Evolutionary conservation across 2,113 vertebrate genomes (phyloP), one percentile per base, ranked within the genome.

Genomic region (Brienomyrus longianalis): DNA sequence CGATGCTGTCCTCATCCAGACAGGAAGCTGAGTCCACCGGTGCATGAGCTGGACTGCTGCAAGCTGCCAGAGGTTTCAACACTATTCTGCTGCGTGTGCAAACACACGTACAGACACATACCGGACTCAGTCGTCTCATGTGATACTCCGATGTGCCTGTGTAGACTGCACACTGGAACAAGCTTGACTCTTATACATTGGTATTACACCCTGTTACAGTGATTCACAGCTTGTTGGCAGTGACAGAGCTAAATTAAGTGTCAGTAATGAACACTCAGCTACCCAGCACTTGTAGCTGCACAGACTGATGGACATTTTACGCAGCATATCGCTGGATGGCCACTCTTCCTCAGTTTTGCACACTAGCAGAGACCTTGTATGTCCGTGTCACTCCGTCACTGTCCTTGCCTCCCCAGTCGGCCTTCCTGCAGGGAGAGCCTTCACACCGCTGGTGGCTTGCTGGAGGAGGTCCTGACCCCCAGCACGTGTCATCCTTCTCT

Each of bases 401-500:
- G 74, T 43, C 17, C 35, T 4, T 19, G 35, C 35, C 74, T 10
- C 74, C 74, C 74, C 1, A 15, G 7, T 77, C 11, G 31, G 2
- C 27, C 10, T 77, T 77, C 70, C 70, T 35, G 47, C 83, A 5
- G 17, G 85, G 17, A n/a, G 84, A 27, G 15, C 51, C 21, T n/a
- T 27, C 21, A 47, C 84, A 35, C 23, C n/a, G 2, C 27, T 54
- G 48, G 39, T 23, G 89, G 43, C 51, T 39, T 21, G 11, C 51
- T 2, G 8, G 6, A 39, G n/a, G 80, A 62, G 80, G 80, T 3
- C n/a, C 74, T 94, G 94, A 95, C 91, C 88, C 92, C 89, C 84
- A 85, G 90, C 93, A 88, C 91, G 74, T 94, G 93, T 95, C 93
- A 92, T 96, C 95, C 90, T 95, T 94, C 91, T 92, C 93, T 96